Base-by-base conservation (phyloP, 2,797 vertebrate genomes). In the Gallinago solitaria region DNA sequence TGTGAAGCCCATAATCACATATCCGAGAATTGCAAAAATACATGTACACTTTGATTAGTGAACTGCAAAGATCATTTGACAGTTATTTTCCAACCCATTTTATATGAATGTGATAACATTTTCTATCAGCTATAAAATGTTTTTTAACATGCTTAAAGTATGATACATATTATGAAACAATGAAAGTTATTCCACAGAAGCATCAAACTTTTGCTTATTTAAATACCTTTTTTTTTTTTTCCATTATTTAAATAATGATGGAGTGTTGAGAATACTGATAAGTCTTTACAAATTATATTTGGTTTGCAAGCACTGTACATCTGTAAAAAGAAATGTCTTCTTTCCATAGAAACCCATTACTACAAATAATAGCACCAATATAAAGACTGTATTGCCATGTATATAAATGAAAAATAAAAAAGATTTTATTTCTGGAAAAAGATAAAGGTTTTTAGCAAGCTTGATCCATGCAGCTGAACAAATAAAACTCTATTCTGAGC, bases 121-220 rank as follows among this genome's bases (percentile, higher is more conserved):
- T 70, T 48, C 17, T 37, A 19, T 50, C 32, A 81, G 39, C 2
- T 85, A 23, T 43, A 82, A 81, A 86, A 30, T 41, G 3, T 39
- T 65, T 37, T 84, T 92, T 93, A 93, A n/a, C 4, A 51, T 11
- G 8, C n/a, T 89, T 4, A 9, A 23, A 84, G 6, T 32, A 70
- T 37, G 14, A 68, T 28, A 63, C 50, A 20, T 24, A 37, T 32
- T 45, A 71, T 45, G 20, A 63, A 81, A 63, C 4, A 30, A 18
- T 27, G 33, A 88, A 56, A 51, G 21, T 43, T 83, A 87, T 79
- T 64, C 23, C 60, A 77, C 43, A 89, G 32, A 56, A 63, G 53
- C 45, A 78, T 69, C 63, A 80, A 39, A 18, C 16, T 74, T 97
- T 92, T 79, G n/a, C 39, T 74, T 88, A 48, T 59, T 20, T 27